Percentiles rank a stretch among this genome's conserved stretches.
These are phyloP conservation scores for Mus spretus DNA, from an alignment of 2,797 vertebrate species.

Conservation along the genomic window DNA sequence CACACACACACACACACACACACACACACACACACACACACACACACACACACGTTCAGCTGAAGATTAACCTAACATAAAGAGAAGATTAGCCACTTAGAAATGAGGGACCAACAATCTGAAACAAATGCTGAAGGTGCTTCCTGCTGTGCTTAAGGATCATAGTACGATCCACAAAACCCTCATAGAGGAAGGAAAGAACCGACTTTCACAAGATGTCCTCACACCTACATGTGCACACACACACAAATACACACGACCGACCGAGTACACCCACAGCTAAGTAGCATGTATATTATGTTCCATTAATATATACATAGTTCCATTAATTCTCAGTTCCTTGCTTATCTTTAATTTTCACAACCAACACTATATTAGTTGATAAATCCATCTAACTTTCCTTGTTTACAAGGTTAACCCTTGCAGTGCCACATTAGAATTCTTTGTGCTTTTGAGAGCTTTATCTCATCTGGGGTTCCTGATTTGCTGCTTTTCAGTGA, in stretches of 20 bases:
- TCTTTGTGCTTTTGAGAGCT: conserved; percentile 1
- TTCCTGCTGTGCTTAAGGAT: neutral
- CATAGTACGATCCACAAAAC: neutral
- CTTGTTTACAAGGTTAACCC: conserved; percentile 13
- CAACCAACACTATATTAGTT: neutral
- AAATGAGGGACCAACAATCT: neutral
- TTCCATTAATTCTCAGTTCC: neutral
- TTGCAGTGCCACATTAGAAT: neutral
- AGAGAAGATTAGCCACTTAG: conserved; percentile 8
- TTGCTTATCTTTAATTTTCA: neutral
- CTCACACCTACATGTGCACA: neutral
- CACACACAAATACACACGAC: neutral
- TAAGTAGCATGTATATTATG: neutral
- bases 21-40: neutral
- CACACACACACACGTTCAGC: neutral
- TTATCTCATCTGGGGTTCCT: neutral
- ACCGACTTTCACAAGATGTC: neutral
- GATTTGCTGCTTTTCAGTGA: neutral
- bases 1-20: neutral
- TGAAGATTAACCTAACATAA: neutral
- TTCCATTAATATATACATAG: neutral
- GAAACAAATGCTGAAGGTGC: too few relatives aligned
- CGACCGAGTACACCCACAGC: neutral
- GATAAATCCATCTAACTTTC: neutral
- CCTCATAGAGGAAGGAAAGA: too few relatives aligned